Conservation (phyloP, 2,888 invertebrate genomes). For the Ctena decussata region DNA sequence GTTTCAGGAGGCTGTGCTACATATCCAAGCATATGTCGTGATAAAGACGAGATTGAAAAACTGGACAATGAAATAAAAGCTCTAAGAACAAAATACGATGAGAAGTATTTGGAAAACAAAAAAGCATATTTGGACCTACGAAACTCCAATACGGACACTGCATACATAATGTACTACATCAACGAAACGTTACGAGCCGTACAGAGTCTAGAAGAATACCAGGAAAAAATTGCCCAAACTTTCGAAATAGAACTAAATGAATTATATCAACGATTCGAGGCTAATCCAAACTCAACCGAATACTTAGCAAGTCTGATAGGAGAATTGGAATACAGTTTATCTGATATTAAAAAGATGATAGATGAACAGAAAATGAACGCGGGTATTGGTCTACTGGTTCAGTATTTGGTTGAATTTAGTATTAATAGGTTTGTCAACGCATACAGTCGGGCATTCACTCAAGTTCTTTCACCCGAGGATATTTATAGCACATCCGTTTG, state of each 20-base stretch:
- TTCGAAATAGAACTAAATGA: not conserved
- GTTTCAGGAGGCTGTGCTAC: not conserved
- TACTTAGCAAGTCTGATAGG: not conserved
- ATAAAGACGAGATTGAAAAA: not conserved
- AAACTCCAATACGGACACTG: not conserved
- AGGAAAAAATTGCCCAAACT: not conserved
- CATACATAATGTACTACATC: not conserved
- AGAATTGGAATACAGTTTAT: not conserved
- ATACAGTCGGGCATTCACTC: not conserved
- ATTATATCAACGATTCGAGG: not conserved
- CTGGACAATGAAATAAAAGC: not conserved
- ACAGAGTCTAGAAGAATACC: not conserved
- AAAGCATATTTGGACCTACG: not conserved
- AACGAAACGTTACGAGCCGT: not conserved
- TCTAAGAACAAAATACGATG: not conserved
- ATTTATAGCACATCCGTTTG: not conserved
- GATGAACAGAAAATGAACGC: not conserved
- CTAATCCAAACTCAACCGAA: not conserved
- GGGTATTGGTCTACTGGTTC: not conserved
- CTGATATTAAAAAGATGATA: not conserved
- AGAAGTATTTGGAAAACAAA: not conserved
- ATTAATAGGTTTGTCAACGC: not conserved
- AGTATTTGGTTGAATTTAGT: not conserved
- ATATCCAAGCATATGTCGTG: not conserved
- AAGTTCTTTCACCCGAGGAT: not conserved